These are phyloP conservation scores for Steinernema feltiae DNA, from an alignment of 1,140 invertebrate genomes.

Conservation along the genomic window DNA sequence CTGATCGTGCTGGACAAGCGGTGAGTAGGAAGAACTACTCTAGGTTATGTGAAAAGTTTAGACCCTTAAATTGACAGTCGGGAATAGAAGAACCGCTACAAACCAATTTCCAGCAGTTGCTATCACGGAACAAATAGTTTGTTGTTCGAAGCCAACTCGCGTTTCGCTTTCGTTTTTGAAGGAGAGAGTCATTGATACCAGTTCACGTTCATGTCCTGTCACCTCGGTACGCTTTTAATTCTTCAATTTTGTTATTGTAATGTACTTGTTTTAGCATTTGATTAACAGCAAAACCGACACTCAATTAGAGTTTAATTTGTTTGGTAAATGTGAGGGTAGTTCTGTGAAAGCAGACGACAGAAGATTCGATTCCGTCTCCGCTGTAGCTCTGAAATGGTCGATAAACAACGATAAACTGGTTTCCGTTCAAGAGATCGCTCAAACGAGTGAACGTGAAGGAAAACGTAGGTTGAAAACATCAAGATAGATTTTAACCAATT, in stretches of 20 bases:
- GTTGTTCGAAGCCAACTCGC: slow-evolving; percentile 33
- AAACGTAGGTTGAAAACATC: not conserved
- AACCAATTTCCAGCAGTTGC: slow-evolving; percentile 35
- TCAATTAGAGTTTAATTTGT: slow-evolving; percentile 22
- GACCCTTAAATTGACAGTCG: slow-evolving; percentile 19
- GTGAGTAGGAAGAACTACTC: not conserved
- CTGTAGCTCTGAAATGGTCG: slow-evolving; percentile 22
- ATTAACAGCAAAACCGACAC: slow-evolving; percentile 23
- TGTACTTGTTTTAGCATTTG: slow-evolving; percentile 29
- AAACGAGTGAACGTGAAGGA: not conserved
- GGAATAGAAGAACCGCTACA: slow-evolving; percentile 25
- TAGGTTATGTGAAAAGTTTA: not conserved
- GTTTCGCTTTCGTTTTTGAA: slow-evolving; percentile 17
- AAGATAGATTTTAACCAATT: not conserved
- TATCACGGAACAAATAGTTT: slow-evolving; percentile 18
- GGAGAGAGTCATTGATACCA: not conserved
- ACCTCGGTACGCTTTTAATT: slow-evolving; percentile 22
- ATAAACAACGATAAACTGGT: slow-evolving; percentile 13
- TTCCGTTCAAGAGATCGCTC: slow-evolving; percentile 17
- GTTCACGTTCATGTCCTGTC: slow-evolving; percentile 17
- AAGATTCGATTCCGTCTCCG: slow-evolving; percentile 25
- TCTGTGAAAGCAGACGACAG: slow-evolving; percentile 25
- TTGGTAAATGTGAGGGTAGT: slow-evolving; percentile 21
- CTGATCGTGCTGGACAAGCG: not conserved
- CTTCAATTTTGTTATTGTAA: not conserved